Evolutionary conservation across 1,140 invertebrate species (phyloP).

Genomic region (Atta cephalotes): DNA sequence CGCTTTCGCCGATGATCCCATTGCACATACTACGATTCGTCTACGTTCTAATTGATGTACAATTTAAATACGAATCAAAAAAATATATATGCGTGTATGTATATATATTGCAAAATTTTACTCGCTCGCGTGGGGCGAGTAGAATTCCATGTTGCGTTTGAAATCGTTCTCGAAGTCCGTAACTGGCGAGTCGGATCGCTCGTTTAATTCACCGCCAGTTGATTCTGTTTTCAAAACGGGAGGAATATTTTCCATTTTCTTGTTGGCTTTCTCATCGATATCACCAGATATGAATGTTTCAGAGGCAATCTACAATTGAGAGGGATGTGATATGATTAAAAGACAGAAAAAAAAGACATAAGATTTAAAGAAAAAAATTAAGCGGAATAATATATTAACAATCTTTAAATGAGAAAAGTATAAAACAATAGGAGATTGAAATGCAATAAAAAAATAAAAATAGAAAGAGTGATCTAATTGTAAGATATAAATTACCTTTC

Average conservation of each 20-base stretch:
- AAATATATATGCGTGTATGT: constrained; percentile 65
- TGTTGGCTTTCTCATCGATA: constrained; percentile 65
- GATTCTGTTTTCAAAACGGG: constrained; percentile 66
- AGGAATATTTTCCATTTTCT: constrained; percentile 65
- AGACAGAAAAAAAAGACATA: background rate
- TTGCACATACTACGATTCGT: constrained; percentile 77
- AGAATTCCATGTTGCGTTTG: constrained; percentile 62
- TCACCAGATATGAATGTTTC: constrained; percentile 69
- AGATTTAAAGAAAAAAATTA: background rate
- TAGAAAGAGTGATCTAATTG: background rate
- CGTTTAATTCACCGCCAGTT: constrained; percentile 61
- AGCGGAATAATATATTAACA: background rate
- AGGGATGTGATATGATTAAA: background rate
- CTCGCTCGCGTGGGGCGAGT: constrained; percentile 26
- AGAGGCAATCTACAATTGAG: constrained; percentile 64
- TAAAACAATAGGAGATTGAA: background rate
- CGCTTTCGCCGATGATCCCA: constrained; percentile 75
- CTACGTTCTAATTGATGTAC: constrained; percentile 70
- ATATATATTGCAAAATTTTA: constrained; percentile 59
- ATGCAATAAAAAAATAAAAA: background rate
- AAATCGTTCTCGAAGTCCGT: constrained; percentile 72
- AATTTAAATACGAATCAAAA: constrained; percentile 78
- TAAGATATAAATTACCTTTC: constrained; percentile 73
- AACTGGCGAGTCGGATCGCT: constrained; percentile 65
- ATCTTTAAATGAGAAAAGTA: background rate